Percentiles rank a stretch among this genome's conserved stretches.
Evolutionary conservation across 1,140 invertebrate genomes (phyloP).

Genomic region (Lepidurus packardi): DNA sequence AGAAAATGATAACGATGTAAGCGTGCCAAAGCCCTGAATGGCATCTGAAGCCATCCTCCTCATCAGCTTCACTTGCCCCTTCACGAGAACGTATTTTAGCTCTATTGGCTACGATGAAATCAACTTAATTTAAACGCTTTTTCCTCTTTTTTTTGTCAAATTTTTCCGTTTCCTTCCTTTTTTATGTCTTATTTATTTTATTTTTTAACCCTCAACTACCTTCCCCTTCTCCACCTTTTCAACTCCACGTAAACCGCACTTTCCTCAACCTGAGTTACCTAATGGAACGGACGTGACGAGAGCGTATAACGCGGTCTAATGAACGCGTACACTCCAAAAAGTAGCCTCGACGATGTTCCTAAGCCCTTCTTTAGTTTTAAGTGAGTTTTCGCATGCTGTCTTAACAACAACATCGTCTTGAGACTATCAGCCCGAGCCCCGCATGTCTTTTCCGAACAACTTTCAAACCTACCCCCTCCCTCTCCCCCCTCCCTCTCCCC

Average conservation of each 20-base stretch:
- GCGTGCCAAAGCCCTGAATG: constrained; percentile 17
- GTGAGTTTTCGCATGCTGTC: constrained; percentile 9
- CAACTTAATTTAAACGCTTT: not conserved
- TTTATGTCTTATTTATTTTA: not conserved
- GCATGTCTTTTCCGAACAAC: not conserved
- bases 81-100: not conserved
- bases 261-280: no score
- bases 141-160: not conserved
- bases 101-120: not conserved
- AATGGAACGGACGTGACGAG: no score
- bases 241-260: no score
- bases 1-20: constrained; percentile 22
- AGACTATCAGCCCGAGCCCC: not conserved
- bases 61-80: constrained; percentile 10
- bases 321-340: not conserved
- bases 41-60: not conserved
- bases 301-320: not conserved
- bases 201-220: not conserved
- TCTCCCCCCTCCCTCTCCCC: not conserved
- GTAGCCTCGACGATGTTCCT: not conserved
- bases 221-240: no score
- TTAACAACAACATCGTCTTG: not conserved
- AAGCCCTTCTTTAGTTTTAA: not conserved
- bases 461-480: not conserved
- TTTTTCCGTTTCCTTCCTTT: not conserved